Percentiles rank a stretch among this genome's conserved stretches.
Evolutionary conservation across 2,797 vertebrate species (phyloP).

Genomic region (Tinamus major): DNA sequence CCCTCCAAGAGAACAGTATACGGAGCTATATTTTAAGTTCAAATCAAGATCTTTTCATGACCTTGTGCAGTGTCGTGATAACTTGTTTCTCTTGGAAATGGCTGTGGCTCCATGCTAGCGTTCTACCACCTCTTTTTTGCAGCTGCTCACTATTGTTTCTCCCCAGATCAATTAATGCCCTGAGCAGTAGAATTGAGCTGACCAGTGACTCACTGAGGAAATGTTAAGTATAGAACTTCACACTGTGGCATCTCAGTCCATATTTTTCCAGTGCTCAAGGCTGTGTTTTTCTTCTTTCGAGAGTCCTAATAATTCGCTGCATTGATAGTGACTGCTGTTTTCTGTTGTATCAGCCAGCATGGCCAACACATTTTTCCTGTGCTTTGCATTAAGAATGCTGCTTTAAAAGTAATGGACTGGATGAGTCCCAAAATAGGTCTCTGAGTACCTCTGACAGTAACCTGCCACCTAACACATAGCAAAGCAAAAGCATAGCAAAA

Average conservation of each 20-base stretch:
- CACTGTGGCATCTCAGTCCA: not conserved
- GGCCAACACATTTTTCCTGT: not conserved
- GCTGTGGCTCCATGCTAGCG: not conserved
- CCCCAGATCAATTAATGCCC: not conserved
- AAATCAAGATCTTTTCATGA: not conserved
- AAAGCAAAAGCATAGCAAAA: not conserved
- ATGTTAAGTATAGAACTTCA: not conserved
- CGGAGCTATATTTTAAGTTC: conserved; percentile 9
- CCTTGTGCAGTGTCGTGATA: not conserved
- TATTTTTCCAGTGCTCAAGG: not conserved
- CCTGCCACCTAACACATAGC: not conserved
- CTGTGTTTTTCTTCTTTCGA: not conserved
- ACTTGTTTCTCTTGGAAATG: conserved; percentile 19
- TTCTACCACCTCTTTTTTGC: conserved; percentile 6
- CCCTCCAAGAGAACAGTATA: not conserved
- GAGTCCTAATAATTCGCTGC: not conserved
- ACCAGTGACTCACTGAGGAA: not conserved
- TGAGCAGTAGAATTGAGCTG: not conserved
- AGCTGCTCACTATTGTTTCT: not conserved
- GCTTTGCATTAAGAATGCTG: not conserved
- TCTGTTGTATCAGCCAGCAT: not conserved
- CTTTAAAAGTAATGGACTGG: not conserved
- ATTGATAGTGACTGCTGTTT: not conserved
- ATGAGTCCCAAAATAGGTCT: not conserved
- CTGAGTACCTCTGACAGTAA: not conserved